Percentiles rank a stretch among this genome's conserved stretches.
phyloP scores from a whole-genome alignment of 2,888 invertebrate species.

The Archaeoteleia sp. region DNA sequence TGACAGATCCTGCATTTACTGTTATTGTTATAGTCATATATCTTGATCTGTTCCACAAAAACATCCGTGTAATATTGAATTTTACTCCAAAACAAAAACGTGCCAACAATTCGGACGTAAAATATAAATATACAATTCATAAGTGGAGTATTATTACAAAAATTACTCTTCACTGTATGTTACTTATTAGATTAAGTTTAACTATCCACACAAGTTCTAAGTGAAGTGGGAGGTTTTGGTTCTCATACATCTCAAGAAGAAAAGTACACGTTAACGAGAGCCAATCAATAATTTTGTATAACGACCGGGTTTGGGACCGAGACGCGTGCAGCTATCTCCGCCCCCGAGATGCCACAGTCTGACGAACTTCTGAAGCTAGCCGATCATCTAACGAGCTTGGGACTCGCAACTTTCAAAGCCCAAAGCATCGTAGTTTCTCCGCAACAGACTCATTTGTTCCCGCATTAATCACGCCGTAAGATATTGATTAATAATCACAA shows the following conservation, averaged over 20 bases:
- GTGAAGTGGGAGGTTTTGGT: too few species aligned
- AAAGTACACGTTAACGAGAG: constrained; percentile 62
- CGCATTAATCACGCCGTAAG: constrained; percentile 2
- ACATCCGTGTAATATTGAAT: constrained; percentile 19
- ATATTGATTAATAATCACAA: constrained; percentile 7
- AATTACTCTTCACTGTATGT: too few species aligned
- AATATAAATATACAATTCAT: too few species aligned
- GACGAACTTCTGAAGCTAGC: constrained; percentile 18
- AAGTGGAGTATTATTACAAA: background rate
- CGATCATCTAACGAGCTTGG: constrained; percentile 1
- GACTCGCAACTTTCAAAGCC: background rate
- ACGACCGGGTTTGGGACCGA: constrained; percentile 69
- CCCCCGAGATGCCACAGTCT: constrained; percentile 63
- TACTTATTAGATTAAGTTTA: too few species aligned
- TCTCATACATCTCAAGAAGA: constrained; percentile 7
- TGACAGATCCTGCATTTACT: constrained; percentile 71
- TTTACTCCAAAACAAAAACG: constrained; percentile 12
- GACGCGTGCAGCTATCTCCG: constrained; percentile 61
- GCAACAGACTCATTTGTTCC: constrained; percentile 5
- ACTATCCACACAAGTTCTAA: too few species aligned
- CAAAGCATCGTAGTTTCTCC: background rate
- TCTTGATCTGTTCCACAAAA: constrained; percentile 28
- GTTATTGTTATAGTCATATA: constrained; percentile 73
- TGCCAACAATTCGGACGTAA: background rate
- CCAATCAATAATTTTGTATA: constrained; percentile 72